A percentile compares a stretch with the other conserved stretches of the same genome.
Conservation (phyloP, 2,888 invertebrate genomes). For the Ormyrus rosae region DNA sequence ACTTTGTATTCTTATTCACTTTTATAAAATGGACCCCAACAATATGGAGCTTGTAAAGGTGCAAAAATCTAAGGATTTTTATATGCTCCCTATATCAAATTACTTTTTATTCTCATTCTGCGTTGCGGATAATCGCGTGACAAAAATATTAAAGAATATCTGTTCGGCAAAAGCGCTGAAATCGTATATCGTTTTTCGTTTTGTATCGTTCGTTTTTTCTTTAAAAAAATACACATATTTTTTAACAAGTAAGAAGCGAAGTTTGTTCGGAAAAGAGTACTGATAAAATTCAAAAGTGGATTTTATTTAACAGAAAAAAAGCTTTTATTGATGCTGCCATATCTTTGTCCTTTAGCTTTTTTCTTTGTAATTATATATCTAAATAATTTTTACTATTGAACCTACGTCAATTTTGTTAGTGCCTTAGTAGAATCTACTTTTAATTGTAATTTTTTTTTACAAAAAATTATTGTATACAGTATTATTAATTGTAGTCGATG, state of each 20-base stretch:
- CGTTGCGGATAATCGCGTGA: not conserved
- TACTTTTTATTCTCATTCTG: not conserved
- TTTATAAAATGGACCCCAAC: constrained; percentile 38
- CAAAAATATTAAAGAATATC: constrained; percentile 46
- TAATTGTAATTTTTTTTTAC: too few species aligned
- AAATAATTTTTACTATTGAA: not conserved
- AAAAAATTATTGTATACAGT: too few species aligned
- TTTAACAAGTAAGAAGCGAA: constrained; percentile 29
- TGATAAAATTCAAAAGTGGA: not conserved
- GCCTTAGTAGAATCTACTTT: constrained; percentile 22
- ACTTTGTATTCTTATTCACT: constrained; percentile 9
- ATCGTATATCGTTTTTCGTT: constrained; percentile 6
- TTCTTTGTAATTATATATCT: not conserved
- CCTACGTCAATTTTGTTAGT: constrained; percentile 29
- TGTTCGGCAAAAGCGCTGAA: constrained; percentile 25
- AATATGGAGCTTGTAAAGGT: constrained; percentile 34
- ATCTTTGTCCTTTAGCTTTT: not conserved
- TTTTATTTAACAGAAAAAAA: not conserved
- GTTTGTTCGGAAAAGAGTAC: constrained; percentile 4
- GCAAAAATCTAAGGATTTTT: constrained; percentile 28
- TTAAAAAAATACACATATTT: constrained; percentile 24
- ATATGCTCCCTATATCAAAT: not conserved
- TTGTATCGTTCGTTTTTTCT: not conserved
- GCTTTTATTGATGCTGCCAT: not conserved
- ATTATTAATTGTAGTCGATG: too few species aligned